Percentiles rank a stretch among this genome's conserved stretches.
phyloP scores from a whole-genome alignment of 2,113 vertebrate species.

The Erythrocercus mccallii region DNA sequence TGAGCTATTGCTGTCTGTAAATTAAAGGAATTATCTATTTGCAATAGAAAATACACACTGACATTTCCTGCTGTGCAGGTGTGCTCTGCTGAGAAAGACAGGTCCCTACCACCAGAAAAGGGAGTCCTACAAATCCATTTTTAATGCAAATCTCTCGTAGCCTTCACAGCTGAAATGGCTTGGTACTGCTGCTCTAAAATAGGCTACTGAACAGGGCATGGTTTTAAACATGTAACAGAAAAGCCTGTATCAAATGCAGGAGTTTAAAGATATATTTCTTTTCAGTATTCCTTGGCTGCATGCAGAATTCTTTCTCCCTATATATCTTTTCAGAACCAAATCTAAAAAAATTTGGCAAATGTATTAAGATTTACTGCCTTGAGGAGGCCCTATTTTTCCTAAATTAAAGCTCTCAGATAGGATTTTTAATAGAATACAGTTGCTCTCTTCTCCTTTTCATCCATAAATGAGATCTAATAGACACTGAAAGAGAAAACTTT shows the following conservation, averaged over 20 bases:
- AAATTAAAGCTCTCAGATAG: not conserved
- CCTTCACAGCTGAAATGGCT: not conserved
- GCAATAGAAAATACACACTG: not conserved
- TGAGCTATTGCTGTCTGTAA: not conserved
- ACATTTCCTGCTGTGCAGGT: not conserved
- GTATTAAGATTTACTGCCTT: not conserved
- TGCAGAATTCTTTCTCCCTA: not conserved
- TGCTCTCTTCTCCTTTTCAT: not conserved
- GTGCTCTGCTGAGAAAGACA: not conserved
- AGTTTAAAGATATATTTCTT: not conserved
- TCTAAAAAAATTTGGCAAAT: not conserved
- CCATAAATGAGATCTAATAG: not conserved
- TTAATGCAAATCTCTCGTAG: not conserved
- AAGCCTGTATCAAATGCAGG: not conserved
- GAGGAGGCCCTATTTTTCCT: not conserved
- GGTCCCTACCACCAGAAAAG: not conserved
- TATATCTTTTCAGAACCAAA: not conserved
- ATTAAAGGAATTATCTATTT: not conserved
- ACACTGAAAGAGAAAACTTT: not conserved
- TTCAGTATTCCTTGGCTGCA: not conserved
- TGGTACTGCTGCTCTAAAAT: not conserved
- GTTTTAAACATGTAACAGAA: not conserved
- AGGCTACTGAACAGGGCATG: not conserved
- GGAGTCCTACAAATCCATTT: not conserved
- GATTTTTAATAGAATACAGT: not conserved